Base-by-base conservation (phyloP, 2,113 vertebrate species). In the Channa argus region DNA sequence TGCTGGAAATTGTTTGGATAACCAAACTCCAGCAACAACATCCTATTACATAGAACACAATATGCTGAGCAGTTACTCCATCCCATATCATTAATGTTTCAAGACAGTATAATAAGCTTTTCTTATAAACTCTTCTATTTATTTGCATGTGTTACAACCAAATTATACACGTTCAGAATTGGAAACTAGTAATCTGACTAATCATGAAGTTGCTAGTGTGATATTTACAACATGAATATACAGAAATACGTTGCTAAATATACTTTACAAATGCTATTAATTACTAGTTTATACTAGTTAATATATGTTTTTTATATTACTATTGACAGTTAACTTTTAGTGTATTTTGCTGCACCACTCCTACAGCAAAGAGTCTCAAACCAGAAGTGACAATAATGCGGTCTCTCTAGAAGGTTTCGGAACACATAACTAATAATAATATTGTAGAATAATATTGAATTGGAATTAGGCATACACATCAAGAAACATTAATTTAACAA, bases 1-100 rank as follows among this genome's bases (percentile, higher is more conserved):
- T 59, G 37, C 56, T 44, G 66, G 46, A 67, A 46, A 59, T 60
- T 41, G 81, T 15, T 55, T 53, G 49, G 51, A 76, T 75, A 61
- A 49, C 69, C 47, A 38, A 72, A 56, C 66, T 56, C 60, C 24
- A 24, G 76, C 41, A 62, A 80, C 47, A 50, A 61, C 43, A 74
- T 12, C 46, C 14, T 33, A 38, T 41, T 76, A 11, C 68, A 74
- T 47, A 60, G 47, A 70, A 24, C 46, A 71, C 66, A 69, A 34
- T 24, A 13, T 66, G 61, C 54, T 55, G n/a, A 61, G 39, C 6
- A 38, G 49, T 66, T 12, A 15, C 49, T 69, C 12, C 6, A 37
- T 43, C 63, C 24, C 33, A 11, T 67, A n/a, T 34, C 47, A 74
- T 68, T 9, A 53, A 13, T 64, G 10, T 66, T 5, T 15, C 4